Percentiles rank a stretch among this genome's conserved stretches.
Conservation (phyloP, 1,140 invertebrate genomes). For the Thalassaphorura encarpata region DNA sequence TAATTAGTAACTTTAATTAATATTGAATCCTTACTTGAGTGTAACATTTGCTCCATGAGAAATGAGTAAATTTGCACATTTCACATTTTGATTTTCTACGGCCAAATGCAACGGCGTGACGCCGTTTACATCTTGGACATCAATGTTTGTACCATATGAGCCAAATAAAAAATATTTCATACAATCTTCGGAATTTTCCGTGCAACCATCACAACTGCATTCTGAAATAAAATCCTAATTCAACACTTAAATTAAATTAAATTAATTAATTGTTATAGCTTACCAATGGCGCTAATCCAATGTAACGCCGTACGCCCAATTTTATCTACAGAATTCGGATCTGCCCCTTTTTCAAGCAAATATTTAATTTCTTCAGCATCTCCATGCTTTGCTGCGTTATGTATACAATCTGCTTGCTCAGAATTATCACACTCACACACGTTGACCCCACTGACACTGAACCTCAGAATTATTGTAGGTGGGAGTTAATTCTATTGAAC, state of each 20-base stretch:
- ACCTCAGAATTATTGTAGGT: no score
- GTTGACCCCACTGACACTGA: no score
- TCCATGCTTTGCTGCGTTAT: not conserved
- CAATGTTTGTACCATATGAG: not conserved
- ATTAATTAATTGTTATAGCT: no score
- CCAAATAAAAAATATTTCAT: slow-evolving; percentile 15
- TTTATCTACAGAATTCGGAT: slow-evolving; percentile 21
- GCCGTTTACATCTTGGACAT: slow-evolving; percentile 21
- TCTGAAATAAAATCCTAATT: no score
- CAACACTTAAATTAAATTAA: no score
- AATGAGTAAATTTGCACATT: slow-evolving; percentile 12
- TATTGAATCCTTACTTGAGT: slow-evolving; percentile 4
- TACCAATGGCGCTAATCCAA: slow-evolving; percentile 4
- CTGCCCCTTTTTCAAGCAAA: slow-evolving; percentile 5
- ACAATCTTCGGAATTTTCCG: slow-evolving; percentile 17
- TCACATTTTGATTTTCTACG: slow-evolving; percentile 11
- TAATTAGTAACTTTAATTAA: not conserved
- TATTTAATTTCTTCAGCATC: not conserved
- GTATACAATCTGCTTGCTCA: not conserved
- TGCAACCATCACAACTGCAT: slow-evolving; percentile 22
- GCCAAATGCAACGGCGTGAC: slow-evolving; percentile 25
- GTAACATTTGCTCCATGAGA: slow-evolving; percentile 15
- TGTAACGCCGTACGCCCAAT: slow-evolving; percentile 22
- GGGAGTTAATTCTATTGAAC: not conserved
- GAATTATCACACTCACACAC: not conserved